A percentile compares a stretch with the other conserved stretches of the same genome.
These are phyloP conservation scores for Acromyrmex heyeri DNA, from an alignment of 1,140 invertebrate genomes.

Conservation along the genomic window DNA sequence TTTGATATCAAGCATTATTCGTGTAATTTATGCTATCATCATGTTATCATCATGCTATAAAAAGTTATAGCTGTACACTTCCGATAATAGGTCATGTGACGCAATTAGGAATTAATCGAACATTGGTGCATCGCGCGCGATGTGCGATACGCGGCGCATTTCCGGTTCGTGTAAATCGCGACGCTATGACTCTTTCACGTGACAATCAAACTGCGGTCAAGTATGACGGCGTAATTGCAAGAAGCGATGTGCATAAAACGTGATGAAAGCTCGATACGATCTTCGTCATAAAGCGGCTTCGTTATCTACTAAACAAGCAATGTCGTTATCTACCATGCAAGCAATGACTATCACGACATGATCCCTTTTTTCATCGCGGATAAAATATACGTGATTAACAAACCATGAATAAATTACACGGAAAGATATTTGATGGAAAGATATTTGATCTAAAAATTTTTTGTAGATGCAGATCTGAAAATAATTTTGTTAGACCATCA, in stretches of 20 bases:
- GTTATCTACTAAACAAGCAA: conserved; percentile 38
- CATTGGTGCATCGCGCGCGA: conserved; percentile 12
- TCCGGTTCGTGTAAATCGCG: conserved; percentile 68
- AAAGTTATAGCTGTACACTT: not conserved
- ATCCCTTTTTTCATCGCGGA: conserved; percentile 7
- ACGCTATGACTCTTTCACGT: conserved; percentile 48
- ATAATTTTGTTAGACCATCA: no score
- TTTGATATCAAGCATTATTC: not conserved
- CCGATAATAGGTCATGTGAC: conserved; percentile 18
- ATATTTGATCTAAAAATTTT: no score
- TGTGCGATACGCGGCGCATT: conserved; percentile 64
- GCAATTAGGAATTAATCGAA: conserved; percentile 35
- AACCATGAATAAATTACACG: not conserved
- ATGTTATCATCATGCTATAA: not conserved
- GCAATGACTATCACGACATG: conserved; percentile 1
- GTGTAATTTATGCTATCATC: not conserved
- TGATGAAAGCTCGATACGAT: conserved; percentile 70
- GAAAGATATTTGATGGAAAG: no score
- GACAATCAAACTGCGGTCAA: conserved; percentile 46
- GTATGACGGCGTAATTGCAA: conserved; percentile 74
- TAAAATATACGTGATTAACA: not conserved
- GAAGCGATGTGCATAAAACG: conserved; percentile 71
- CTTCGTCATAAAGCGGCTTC: conserved; percentile 8
- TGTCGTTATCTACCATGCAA: not conserved
- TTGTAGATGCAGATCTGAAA: no score